These are phyloP conservation scores for Pagrus major DNA, from an alignment of 2,113 vertebrate genomes.

Conservation along the genomic window DNA sequence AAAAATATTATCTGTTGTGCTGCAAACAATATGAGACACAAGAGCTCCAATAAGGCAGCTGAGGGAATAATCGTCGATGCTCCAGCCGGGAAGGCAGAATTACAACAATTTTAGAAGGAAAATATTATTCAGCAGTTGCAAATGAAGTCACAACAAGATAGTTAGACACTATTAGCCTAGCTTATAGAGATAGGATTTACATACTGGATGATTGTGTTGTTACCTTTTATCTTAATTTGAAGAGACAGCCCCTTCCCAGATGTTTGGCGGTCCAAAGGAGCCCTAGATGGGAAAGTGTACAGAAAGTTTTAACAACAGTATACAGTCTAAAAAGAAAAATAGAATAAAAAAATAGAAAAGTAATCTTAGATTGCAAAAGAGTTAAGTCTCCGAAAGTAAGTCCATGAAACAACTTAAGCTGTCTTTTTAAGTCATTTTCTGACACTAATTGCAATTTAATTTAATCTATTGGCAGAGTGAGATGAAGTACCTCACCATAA, in stretches of 20 bases:
- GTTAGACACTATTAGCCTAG: not conserved
- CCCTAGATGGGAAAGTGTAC: not conserved
- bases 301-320: not conserved
- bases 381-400: not conserved
- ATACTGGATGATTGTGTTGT: not conserved
- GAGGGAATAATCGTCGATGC: slow-evolving; percentile 56
- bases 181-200: not conserved
- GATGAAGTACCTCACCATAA: too few relatives aligned
- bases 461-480: too few relatives aligned
- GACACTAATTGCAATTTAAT: too few relatives aligned
- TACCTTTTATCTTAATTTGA: not conserved
- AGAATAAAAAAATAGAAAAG: too few relatives aligned
- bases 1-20: slow-evolving; percentile 73
- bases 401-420: too few relatives aligned
- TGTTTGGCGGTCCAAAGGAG: not conserved
- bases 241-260: not conserved
- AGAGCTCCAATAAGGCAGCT: slow-evolving; percentile 57
- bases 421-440: too few relatives aligned
- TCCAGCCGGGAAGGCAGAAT: slow-evolving; percentile 28
- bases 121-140: slow-evolving; percentile 33
- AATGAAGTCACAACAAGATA: slow-evolving; percentile 17
- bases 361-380: not conserved
- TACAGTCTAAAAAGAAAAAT: not conserved
- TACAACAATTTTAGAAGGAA: slow-evolving; percentile 38
- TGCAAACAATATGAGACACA: slow-evolving; percentile 75